Evolutionary conservation across 2,113 vertebrate genomes (phyloP).

Genomic region (Crotophaga sulcirostris): DNA sequence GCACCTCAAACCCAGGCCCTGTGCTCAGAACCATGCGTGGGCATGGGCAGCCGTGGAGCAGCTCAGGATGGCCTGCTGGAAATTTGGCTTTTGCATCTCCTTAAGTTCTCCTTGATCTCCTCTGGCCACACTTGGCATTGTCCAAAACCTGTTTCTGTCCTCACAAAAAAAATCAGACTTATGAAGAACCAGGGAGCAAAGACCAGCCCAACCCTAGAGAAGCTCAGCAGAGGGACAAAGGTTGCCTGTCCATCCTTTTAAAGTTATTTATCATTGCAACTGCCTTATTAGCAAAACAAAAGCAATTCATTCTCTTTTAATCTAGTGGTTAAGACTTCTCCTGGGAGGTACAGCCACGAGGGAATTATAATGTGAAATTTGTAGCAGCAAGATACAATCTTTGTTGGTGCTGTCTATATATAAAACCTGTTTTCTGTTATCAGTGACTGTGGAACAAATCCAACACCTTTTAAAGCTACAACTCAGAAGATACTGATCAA

Average conservation of each 20-base stretch:
- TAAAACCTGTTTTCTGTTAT: neutral
- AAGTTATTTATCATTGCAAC: neutral
- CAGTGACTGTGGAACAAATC: neutral
- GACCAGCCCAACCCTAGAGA: neutral
- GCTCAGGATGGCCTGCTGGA: neutral
- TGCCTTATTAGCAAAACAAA: neutral
- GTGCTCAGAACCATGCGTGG: accelerated
- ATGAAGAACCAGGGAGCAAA: neutral
- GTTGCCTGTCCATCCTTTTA: neutral
- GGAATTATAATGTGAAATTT: neutral
- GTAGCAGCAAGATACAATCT: neutral
- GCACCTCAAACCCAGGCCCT: neutral
- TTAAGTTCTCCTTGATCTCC: neutral
- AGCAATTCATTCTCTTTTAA: neutral
- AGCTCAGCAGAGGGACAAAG: neutral
- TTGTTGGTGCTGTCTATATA: neutral
- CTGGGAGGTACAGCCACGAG: neutral
- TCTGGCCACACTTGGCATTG: neutral
- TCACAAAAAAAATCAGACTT: neutral
- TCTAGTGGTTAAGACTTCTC: neutral
- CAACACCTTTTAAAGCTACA: neutral
- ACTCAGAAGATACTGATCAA: neutral
- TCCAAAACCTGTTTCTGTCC: neutral
- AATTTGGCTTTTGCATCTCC: neutral
- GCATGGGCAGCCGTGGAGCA: accelerated